These are phyloP conservation scores for Andrena marginata DNA, from an alignment of 2,888 invertebrate genomes.

Conservation along the genomic window DNA sequence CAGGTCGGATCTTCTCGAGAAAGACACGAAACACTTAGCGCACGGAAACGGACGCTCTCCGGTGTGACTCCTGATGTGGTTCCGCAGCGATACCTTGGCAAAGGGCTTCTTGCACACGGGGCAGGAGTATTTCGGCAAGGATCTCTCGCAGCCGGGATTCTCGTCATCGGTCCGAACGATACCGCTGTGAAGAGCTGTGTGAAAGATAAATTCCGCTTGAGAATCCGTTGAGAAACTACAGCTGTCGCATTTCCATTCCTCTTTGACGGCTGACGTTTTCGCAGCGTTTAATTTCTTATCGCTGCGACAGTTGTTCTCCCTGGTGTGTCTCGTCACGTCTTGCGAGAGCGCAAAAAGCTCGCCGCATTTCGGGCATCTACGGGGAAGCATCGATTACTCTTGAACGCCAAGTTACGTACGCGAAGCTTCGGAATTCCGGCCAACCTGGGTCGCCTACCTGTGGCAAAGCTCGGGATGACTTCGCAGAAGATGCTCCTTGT, in stretches of 20 bases:
- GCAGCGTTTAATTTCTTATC: conserved; percentile 31
- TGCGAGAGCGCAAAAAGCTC: conserved; percentile 89
- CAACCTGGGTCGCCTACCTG: conserved; percentile 85
- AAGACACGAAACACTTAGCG: conserved; percentile 87
- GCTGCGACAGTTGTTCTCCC: conserved; percentile 86
- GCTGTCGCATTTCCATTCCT: conserved; percentile 87
- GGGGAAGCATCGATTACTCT: conserved; percentile 17
- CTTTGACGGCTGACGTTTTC: conserved; percentile 21
- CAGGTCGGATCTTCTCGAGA: conserved; percentile 89
- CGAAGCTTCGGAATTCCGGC: not conserved
- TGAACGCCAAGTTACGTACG: not conserved
- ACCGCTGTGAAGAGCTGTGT: conserved; percentile 89
- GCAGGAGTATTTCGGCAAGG: conserved; percentile 87
- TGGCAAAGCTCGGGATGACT: conserved; percentile 88
- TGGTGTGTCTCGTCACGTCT: conserved; percentile 91
- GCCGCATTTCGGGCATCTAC: conserved; percentile 91
- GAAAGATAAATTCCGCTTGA: conserved; percentile 90
- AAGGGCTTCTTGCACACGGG: conserved; percentile 89
- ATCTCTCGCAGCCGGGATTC: conserved; percentile 75
- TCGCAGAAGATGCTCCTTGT: conserved; percentile 88
- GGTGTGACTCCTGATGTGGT: conserved; percentile 91
- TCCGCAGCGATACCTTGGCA: conserved; percentile 88
- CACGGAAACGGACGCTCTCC: conserved; percentile 91
- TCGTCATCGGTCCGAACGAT: conserved; percentile 81
- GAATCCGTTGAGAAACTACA: conserved; percentile 89